phyloP scores from a whole-genome alignment of 2,113 vertebrate species.

The Centropristis striata region DNA sequence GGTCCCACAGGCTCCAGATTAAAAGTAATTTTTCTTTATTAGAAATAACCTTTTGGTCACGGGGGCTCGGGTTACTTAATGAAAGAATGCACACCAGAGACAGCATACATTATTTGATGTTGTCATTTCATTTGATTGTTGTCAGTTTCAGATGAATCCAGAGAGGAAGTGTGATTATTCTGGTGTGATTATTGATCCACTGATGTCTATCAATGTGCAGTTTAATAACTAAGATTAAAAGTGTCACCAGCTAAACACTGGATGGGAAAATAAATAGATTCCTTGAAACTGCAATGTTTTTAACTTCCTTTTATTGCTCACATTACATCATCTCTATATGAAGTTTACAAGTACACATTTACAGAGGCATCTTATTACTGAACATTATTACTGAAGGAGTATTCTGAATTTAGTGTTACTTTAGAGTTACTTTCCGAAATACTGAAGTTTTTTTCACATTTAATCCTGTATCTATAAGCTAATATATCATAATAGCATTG shows the following conservation, averaged over 20 bases:
- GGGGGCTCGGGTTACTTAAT: conserved; percentile 15
- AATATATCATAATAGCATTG: too few species aligned
- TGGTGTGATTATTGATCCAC: conserved; percentile 23
- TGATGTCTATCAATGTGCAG: not conserved
- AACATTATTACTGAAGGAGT: too few species aligned
- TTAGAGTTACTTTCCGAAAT: too few species aligned
- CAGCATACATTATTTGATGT: not conserved
- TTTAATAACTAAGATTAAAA: conserved; percentile 7
- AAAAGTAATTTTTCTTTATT: conserved; percentile 46
- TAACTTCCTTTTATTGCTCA: not conserved
- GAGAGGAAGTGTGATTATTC: conserved; percentile 20
- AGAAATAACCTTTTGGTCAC: conserved; percentile 28
- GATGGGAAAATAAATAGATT: not conserved
- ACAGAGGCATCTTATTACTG: too few species aligned
- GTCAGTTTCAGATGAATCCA: conserved; percentile 7
- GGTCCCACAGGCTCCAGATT: not conserved
- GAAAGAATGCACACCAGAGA: conserved; percentile 32
- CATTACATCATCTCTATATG: not conserved
- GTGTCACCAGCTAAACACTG: not conserved
- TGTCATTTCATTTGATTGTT: conserved; percentile 31
- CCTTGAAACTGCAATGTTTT: not conserved
- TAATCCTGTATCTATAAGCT: too few species aligned
- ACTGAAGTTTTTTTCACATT: too few species aligned
- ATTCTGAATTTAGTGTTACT: too few species aligned
- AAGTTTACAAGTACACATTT: too few species aligned